Base-by-base conservation (phyloP, 2,888 invertebrate species). In the Linyphia triangularis region DNA sequence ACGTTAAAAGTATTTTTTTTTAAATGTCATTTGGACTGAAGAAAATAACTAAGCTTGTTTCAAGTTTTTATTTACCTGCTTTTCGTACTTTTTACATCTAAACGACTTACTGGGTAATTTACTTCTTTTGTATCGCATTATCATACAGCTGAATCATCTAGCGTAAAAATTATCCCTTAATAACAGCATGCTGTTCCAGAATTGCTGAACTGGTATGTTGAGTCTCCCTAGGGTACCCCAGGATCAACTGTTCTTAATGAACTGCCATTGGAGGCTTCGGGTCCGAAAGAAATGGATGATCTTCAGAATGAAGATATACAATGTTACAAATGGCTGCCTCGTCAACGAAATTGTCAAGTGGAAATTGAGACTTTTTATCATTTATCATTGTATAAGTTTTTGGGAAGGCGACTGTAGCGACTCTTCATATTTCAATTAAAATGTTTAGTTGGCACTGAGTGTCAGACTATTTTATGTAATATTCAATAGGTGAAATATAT, bases 211-310 rank as follows among this genome's bases (percentile, higher is more conserved):
- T 24, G 22, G 59, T n/a, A 59, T 6, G 19, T 70, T 26, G 26
- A 10, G 24, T 43, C 16, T 22, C 51, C 67, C 67, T 67, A 19
- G 37, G 33, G 33, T 30, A 67, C 33, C 30, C 30, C 13, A 30
- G 26, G 37, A 81, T 69, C 81, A 67, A 81, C 51, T 33, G 22
- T 69, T 57, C 69, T 67, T 81, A 81, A 69, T 81, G 69, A 81
- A 81, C 69, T 37, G 69, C 57, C 6, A 24, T 9, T n/a, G 37
- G 24, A 67, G 33, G 69, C 33, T 77, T 5, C 7, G 5, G 16
- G 33, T 26, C 33, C 7, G 33, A 69, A 81, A 51, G 51, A 51
- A 51, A 69, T 37, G 30, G 77, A 26, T n/a, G 73, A 57, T 30
- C 2, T 5, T 67, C 33, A 0, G 19, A 4, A 30, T 40, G 9